A percentile compares a stretch with the other conserved stretches of the same genome.
Evolutionary conservation across 2,888 invertebrate species (phyloP).

Genomic region (Apocheima hispidaria): DNA sequence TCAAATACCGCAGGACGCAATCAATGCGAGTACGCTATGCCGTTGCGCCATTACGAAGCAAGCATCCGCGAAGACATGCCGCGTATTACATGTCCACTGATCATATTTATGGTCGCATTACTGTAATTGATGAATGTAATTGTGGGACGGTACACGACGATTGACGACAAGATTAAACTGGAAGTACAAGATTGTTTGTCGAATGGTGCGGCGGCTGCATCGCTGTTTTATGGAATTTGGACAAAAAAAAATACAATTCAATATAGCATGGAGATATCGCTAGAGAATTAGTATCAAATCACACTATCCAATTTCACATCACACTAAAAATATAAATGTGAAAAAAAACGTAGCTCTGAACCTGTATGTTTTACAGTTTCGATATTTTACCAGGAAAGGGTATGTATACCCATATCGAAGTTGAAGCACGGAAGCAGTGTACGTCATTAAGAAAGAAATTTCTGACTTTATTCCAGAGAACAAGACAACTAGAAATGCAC

Average conservation of each 20-base stretch:
- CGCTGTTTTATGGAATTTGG: constrained; percentile 2
- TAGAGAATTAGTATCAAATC: no score
- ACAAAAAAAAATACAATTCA: background rate
- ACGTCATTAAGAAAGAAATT: no score
- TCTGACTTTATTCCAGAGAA: no score
- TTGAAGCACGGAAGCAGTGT: no score
- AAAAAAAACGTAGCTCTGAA: no score
- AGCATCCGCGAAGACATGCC: constrained; percentile 55
- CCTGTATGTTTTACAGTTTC: no score
- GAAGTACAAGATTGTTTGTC: constrained; percentile 27
- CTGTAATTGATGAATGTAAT: constrained; percentile 53
- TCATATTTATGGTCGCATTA: constrained; percentile 51
- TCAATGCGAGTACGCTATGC: constrained; percentile 63
- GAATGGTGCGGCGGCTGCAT: background rate
- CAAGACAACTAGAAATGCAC: no score
- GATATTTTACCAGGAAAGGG: no score
- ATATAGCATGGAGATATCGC: background rate
- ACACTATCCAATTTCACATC: no score
- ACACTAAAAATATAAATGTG: no score
- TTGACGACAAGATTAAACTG: constrained; percentile 36
- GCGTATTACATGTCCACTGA: constrained; percentile 49
- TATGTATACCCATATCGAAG: no score
- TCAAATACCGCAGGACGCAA: constrained; percentile 78
- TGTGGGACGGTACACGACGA: constrained; percentile 44
- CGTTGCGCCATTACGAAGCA: constrained; percentile 54